Evolutionary conservation across 2,797 vertebrate species (phyloP).

Genomic region (Cuniculus paca): DNA sequence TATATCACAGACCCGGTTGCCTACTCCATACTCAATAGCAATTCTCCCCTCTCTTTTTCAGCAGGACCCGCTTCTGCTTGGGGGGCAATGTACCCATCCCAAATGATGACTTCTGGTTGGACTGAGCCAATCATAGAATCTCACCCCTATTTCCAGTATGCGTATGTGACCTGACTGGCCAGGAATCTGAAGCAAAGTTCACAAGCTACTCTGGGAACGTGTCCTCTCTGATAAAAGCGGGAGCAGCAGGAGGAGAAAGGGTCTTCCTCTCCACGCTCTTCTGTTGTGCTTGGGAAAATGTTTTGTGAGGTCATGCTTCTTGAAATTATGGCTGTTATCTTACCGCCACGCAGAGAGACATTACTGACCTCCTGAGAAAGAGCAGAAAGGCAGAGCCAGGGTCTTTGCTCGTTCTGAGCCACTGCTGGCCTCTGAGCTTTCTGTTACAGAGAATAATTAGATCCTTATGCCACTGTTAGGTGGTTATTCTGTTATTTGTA

Average conservation of each 20-base stretch:
- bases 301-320: neutral
- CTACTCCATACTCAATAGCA: neutral
- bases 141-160: neutral
- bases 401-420: neutral
- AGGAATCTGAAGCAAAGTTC: neutral
- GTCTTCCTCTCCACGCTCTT: neutral
- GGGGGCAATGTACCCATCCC: neutral
- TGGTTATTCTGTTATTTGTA: constrained; percentile 27
- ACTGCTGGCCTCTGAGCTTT: neutral
- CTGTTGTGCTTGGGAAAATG: neutral
- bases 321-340: neutral
- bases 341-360: neutral
- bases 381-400: neutral
- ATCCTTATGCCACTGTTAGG: neutral
- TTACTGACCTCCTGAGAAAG: neutral
- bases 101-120: neutral
- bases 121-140: neutral
- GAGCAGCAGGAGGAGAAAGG: neutral
- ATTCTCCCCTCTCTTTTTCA: neutral
- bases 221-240: neutral
- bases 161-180: neutral
- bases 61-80: neutral
- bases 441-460: neutral
- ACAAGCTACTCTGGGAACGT: neutral
- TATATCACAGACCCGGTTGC: neutral